Evolutionary conservation across 2,113 vertebrate species (phyloP), one percentile per base, ranked within the genome.

Genomic region (Tragulus kanchil): DNA sequence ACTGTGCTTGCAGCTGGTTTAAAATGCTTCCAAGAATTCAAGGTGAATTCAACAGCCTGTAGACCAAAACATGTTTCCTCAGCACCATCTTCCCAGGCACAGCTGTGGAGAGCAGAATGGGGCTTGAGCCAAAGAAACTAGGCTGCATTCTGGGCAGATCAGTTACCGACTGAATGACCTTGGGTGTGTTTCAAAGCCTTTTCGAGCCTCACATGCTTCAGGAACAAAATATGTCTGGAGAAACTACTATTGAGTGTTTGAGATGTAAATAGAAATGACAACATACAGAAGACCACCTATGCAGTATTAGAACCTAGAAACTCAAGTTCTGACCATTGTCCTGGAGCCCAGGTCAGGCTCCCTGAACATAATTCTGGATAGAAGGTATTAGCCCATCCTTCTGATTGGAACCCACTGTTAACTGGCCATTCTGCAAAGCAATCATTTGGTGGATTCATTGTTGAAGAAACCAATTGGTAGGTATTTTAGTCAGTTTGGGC

Each of bases 41-140:
- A 94, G 89, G 79, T 85, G 85, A 92, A 96, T 73, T 85, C 69
- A 92, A 48, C 8, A 48, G 59, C 61, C 58, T 92, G 75, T n/a
- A 89, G 65, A 87, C 25, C 36, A 8, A 71, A 79, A 82, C 12
- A 36, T 7, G 0, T 79, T 91, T 45, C 42, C 64, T n/a, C 6
- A 54, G 56, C n/a, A 56, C 6, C 62, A 7, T 5, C 16, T 85
- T 69, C 21, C 50, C 19, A 13, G 71, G 83, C 78, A 71, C 64
- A 88, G 69, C 42, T 25, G 8, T 15, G 23, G 36, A 83, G 16
- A 83, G 58, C 25, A 69, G 88, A 85, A 0, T 0, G 36, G 6
- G 42, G 21, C 77, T 1, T 23, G 42, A 90, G 93, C 50, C 79
- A 95, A 31, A 31, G 62, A 45, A 92, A n/a, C 25, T 94, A 56